Evolutionary conservation across 1,140 invertebrate species (phyloP).

Genomic region (Trypoxylus dichotomus): DNA sequence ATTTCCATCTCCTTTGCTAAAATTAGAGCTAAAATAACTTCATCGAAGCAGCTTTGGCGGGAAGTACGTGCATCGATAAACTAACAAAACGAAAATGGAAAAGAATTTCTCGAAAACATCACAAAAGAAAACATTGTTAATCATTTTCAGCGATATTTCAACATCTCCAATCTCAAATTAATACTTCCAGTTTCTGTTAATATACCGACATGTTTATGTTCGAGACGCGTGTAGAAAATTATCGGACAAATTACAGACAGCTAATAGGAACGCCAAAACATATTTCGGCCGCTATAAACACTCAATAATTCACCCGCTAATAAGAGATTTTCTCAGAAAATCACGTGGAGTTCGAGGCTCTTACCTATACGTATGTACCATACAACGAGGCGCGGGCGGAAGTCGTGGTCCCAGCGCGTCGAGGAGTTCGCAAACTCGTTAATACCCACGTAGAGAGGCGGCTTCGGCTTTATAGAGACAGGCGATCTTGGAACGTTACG

Average conservation of each 20-base stretch:
- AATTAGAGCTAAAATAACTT: too few relatives aligned
- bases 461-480: too few relatives aligned
- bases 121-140: background rate
- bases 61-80: too few relatives aligned
- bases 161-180: background rate
- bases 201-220: background rate
- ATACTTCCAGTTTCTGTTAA: background rate
- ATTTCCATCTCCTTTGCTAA: too few relatives aligned
- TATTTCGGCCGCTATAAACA: background rate
- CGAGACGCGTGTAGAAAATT: background rate
- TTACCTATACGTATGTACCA: background rate
- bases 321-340: conserved; percentile 2
- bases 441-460: background rate
- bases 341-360: background rate
- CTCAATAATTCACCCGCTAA: background rate
- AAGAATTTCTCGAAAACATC: background rate
- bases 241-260: conserved; percentile 6
- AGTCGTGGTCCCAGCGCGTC: background rate
- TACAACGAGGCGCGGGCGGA: background rate
- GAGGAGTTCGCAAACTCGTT: background rate
- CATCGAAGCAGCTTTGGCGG: too few relatives aligned
- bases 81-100: too few relatives aligned
- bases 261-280: conserved; percentile 6
- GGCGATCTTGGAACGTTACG: too few relatives aligned
- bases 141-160: background rate